Evolutionary conservation across 2,888 invertebrate genomes (phyloP).

Genomic region (Trachelus troglodyta): DNA sequence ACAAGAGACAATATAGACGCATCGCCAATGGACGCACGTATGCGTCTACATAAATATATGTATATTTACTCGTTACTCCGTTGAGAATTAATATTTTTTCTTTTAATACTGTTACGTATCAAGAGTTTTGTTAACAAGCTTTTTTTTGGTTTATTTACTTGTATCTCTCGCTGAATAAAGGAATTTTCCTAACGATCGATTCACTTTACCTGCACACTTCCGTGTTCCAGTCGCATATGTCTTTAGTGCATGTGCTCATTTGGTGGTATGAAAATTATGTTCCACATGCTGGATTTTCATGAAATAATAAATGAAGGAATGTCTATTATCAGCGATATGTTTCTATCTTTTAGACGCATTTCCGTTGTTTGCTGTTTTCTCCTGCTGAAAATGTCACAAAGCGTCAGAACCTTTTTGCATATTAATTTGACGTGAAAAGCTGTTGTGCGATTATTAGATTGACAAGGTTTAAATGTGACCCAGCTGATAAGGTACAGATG

Average conservation of each 20-base stretch:
- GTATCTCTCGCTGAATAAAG: neutral
- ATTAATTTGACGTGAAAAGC: neutral
- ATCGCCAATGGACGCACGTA: neutral
- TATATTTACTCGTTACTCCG: neutral
- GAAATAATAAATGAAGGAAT: too few relatives aligned
- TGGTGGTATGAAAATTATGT: too few relatives aligned
- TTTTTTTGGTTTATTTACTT: conserved; percentile 12
- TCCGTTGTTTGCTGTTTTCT: too few relatives aligned
- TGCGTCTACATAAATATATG: conserved; percentile 13
- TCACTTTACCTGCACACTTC: neutral
- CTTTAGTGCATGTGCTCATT: too few relatives aligned
- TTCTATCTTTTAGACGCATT: too few relatives aligned
- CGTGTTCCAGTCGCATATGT: too few relatives aligned
- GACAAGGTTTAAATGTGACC: conserved; percentile 8
- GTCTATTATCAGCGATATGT: too few relatives aligned
- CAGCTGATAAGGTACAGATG: conserved; percentile 13
- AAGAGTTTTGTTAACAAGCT: conserved; percentile 13
- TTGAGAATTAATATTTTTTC: neutral
- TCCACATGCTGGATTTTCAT: too few relatives aligned
- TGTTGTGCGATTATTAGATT: neutral
- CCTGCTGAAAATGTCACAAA: too few relatives aligned
- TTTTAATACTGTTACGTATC: conserved; percentile 6
- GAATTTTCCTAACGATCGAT: neutral
- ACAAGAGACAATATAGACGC: conserved; percentile 2
- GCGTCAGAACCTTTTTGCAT: too few relatives aligned